These are phyloP conservation scores for Polyploca ridens DNA, from an alignment of 2,888 invertebrate species.

Conservation along the genomic window DNA sequence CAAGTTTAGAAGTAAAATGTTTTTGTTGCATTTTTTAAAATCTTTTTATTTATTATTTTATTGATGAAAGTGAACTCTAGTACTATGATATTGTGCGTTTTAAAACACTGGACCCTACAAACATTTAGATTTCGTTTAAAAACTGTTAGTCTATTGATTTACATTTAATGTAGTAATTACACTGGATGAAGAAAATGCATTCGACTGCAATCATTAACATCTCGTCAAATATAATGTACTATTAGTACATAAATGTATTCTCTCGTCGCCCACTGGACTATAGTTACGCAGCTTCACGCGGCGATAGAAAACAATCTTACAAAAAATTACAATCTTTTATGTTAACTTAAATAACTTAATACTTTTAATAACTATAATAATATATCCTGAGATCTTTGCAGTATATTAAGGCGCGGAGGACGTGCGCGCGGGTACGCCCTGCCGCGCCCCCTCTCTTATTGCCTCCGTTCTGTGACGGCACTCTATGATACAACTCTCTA, in stretches of 20 bases:
- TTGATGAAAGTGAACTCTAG: slow-evolving; percentile 79
- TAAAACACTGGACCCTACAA: slow-evolving; percentile 83
- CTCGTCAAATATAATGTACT: slow-evolving; percentile 58
- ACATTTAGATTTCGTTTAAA: slow-evolving; percentile 82
- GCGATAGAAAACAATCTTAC: slow-evolving; percentile 78
- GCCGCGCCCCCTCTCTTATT: slow-evolving; percentile 49
- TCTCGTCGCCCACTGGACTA: slow-evolving; percentile 66
- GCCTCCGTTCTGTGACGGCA: slow-evolving; percentile 58
- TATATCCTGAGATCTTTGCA: slow-evolving; percentile 84
- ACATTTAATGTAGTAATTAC: slow-evolving; percentile 78
- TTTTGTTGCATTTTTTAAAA: slow-evolving; percentile 70
- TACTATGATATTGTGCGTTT: slow-evolving; percentile 84
- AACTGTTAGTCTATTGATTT: slow-evolving; percentile 80
- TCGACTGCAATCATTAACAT: slow-evolving; percentile 58
- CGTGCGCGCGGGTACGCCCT: slow-evolving; percentile 32
- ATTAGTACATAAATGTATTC: slow-evolving; percentile 58
- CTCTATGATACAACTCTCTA: slow-evolving; percentile 60
- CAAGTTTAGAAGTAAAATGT: slow-evolving; percentile 75
- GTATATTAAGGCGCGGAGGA: slow-evolving; percentile 49
- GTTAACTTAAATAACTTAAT: slow-evolving; percentile 85
- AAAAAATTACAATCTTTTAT: slow-evolving; percentile 80
- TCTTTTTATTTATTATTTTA: slow-evolving; percentile 37
- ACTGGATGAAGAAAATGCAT: slow-evolving; percentile 81
- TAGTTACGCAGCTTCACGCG: slow-evolving; percentile 56
- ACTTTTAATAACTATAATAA: slow-evolving; percentile 82